Conservation (phyloP, 2,888 invertebrate genomes). For the Pachymerium ferrugineum region DNA sequence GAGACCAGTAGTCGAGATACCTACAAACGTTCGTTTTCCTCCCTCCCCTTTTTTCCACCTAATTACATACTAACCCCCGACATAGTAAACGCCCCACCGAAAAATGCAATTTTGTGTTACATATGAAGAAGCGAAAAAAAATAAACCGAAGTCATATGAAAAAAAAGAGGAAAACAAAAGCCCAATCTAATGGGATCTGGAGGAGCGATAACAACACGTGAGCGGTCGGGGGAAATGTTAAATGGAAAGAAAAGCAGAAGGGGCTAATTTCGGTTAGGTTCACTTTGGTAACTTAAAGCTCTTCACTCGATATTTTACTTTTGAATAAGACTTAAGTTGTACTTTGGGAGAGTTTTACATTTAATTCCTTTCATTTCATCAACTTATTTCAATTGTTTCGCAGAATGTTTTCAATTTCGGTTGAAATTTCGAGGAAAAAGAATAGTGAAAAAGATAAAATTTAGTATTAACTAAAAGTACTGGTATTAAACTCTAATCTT, state of each 20-base stretch:
- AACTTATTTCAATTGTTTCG: no score
- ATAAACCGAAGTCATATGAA: neutral
- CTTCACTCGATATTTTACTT: no score
- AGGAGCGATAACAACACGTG: neutral
- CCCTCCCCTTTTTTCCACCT: constrained; percentile 4
- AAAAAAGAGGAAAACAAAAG: neutral
- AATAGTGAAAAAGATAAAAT: no score
- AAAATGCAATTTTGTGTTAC: neutral
- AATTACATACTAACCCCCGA: neutral
- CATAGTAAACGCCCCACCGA: neutral
- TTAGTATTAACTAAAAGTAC: no score
- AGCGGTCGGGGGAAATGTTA: neutral
- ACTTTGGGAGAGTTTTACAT: no score
- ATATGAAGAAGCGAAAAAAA: neutral
- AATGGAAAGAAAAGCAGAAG: neutral
- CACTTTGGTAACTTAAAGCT: no score
- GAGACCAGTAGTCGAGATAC: neutral
- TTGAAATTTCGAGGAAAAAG: no score
- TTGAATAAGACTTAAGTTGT: no score
- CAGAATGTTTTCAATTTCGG: no score
- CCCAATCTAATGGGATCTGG: neutral
- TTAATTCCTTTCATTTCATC: no score
- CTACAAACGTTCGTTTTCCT: neutral
- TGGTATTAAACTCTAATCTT: no score
- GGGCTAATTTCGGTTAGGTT: neutral